Base-by-base conservation (phyloP, 2,113 vertebrate genomes). In the Scartelaos histophorus region DNA sequence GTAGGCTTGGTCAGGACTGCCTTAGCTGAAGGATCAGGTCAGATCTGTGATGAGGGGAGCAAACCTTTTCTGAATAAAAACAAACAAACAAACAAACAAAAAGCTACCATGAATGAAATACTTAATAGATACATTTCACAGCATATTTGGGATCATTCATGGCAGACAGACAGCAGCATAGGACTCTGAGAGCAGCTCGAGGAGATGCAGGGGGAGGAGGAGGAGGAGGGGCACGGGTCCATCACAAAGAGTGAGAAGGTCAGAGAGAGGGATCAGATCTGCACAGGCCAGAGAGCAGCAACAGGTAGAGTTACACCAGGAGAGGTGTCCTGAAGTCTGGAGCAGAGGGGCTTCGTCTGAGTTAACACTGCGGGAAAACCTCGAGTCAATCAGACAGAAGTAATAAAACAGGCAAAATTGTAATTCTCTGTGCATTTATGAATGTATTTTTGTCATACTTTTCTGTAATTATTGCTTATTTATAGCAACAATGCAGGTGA, bases 201-300 rank as follows among this genome's bases (percentile, higher is more conserved):
- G 79, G 76, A 80, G 53, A 70, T 58, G 78, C 57, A 43, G 38
- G 38, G 10, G 38, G 38, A 64, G 62, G 74, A 73, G 57, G 72
- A 78, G 82, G 69, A 78, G 70, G 81, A 61, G 66, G 79, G 73
- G 77, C 58, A 60, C 65, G 53, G 79, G 73, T 84, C 75, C 71
- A 35, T 65, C 69, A 87, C 81, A 83, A 85, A 85, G 83, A 89
- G 80, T 19, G 72, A 90, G 85, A 91, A 86, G 88, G 87, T 90
- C 83, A 88, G 86, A 77, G 69, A 85, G 65, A 79, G 87, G 85
- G 77, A 91, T 85, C 79, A 74, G 86, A 89, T 90, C 80, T 86
- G 82, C 76, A 84, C 74, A 79, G 76, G 69, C 71, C 74, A 43
- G 22, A 65, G 75, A 56, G 25, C 4, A 3, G 58, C 56, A 13